Base-by-base conservation (phyloP, 2,113 vertebrate genomes). In the Phyllopteryx taeniolatus region DNA sequence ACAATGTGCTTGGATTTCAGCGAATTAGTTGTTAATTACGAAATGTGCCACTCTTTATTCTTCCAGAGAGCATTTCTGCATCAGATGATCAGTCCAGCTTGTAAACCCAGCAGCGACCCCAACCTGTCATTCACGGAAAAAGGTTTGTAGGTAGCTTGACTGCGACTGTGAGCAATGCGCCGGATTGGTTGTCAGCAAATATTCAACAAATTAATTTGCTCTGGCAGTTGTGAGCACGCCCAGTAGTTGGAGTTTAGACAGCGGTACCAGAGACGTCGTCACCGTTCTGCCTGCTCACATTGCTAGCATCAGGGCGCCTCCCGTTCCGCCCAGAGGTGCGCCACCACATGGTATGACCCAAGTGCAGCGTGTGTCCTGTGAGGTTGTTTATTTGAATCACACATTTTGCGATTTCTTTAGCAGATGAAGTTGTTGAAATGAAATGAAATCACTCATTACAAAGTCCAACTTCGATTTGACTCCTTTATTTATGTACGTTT, bases 221-320 rank as follows among this genome's bases (percentile, higher is more conserved):
- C 57, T 66, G 1, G 76, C 87, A 92, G 95, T 96, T 83, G 93
- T 97, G 88, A 94, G 94, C 85, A 93, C 95, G 12, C 95, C 96
- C 89, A 96, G 96, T 72, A 98, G 96, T 84, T 99, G 96, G 97
- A 99, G 96, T 92, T 89, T 98, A 92, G 97, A 98, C 94, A 98
- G 96, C 33, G 95, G 95, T 57, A 96, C 94, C 88, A 91, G 91
- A 84, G 97, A 98, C 76, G 90, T 93, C 33, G 92, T 96, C 83
- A 95, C 95, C 68, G 96, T 96, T 93, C 94, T 95, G 82, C 93
- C 95, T 44, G 85, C 94, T 78, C 96, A 97, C 66, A 91, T 90
- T 74, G 95, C 95, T 85, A 92, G 82, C 75, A 92, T 93, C 91
- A 89, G 95, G 91, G 93, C 92, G 49, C 96, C 96, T 77, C 95